Percentiles rank a stretch among this genome's conserved stretches.
These are phyloP conservation scores for Palythoa heliodiscus DNA, from an alignment of 92 coral and sea anemone genomes.

Conservation along the genomic window DNA sequence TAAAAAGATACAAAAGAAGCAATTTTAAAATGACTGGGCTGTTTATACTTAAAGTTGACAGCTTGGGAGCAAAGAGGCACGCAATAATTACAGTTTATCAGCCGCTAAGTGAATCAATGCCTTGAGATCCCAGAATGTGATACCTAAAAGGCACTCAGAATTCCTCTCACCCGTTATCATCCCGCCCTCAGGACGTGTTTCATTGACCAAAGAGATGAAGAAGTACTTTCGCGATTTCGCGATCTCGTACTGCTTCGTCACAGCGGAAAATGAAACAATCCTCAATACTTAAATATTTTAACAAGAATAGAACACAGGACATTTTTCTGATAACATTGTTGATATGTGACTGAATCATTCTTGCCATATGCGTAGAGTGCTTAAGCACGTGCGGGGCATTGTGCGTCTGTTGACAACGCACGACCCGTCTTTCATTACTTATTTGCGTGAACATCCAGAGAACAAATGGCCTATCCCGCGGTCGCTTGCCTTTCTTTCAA, in stretches of 20 bases:
- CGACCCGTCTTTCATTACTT: neutral
- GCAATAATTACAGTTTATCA: slow-evolving; percentile 60
- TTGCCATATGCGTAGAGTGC: slow-evolving; percentile 16
- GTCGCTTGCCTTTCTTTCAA: slow-evolving; percentile 23
- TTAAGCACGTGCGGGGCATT: slow-evolving; percentile 12
- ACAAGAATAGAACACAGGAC: slow-evolving; percentile 16
- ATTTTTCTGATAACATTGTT: slow-evolving; percentile 27
- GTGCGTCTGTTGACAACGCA: slow-evolving; percentile 16
- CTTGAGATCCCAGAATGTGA: slow-evolving; percentile 5
- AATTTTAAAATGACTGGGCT: slow-evolving; percentile 88
- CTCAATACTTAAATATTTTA: slow-evolving; percentile 17
- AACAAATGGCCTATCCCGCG: slow-evolving; percentile 25
- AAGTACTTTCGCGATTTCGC: slow-evolving; percentile 22
- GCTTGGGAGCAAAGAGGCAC: slow-evolving; percentile 78
- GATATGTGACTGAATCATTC: slow-evolving; percentile 22
- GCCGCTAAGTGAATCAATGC: slow-evolving; percentile 27
- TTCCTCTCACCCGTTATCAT: neutral
- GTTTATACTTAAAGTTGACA: slow-evolving; percentile 90
- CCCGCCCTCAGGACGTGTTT: neutral
- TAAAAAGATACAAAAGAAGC: slow-evolving; percentile 77
- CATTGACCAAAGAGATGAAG: neutral
- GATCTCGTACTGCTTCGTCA: slow-evolving; percentile 6
- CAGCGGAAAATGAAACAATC: slow-evolving; percentile 18
- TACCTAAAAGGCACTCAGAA: neutral
- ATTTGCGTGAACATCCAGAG: slow-evolving; percentile 24